Base-by-base conservation (phyloP, 2,888 invertebrate genomes). In the Ferrisia virgata region DNA sequence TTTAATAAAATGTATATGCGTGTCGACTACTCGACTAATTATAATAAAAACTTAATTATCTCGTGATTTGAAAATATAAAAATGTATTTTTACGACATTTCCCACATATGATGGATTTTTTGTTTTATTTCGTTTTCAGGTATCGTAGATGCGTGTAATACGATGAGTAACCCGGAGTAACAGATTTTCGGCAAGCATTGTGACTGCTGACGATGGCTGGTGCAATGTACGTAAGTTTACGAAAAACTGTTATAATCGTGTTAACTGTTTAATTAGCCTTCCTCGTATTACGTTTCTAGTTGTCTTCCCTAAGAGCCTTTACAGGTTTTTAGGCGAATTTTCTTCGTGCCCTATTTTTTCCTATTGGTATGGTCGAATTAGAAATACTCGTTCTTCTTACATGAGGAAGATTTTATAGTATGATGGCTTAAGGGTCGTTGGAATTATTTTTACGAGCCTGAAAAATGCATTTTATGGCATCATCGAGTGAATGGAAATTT, bases 21-120 rank as follows among this genome's bases (percentile, higher is more conserved):
- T 72, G 72, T 72, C 33, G 31, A 33, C 33, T 18, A 31, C n/a
- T 31, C 72, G 31, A 28, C 58, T 72, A 72, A 72, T 72, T 72
- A 72, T 72, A 72, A 72, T 33, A 72, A 72, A 72, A 72, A 72
- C 72, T 72, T 33, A 33, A 72, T 72, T 72, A 72, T 33, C 72
- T 72, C 72, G 72, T 72, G 33, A 72, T 72, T 72, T 33, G 13
- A 64, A 64, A 64, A 72, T 72, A 36, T 72, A 33, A 36, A 28
- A 72, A 72, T 72, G 72, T 72, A 72, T 33, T 33, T 72, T 72
- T 72, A 72, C 72, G 33, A 72, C 33, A 72, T 72, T 72, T 72
- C 72, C 72, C 72, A 72, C 33, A 72, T 64, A 64, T 9, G 28
- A 47, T 47, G 47, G 47, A 0, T 64, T 64, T 64, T 28, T 64